Evolutionary conservation across 1,140 invertebrate genomes (phyloP), one percentile per base, ranked within the genome.

Genomic region (Pemphigus obesinymphae): DNA sequence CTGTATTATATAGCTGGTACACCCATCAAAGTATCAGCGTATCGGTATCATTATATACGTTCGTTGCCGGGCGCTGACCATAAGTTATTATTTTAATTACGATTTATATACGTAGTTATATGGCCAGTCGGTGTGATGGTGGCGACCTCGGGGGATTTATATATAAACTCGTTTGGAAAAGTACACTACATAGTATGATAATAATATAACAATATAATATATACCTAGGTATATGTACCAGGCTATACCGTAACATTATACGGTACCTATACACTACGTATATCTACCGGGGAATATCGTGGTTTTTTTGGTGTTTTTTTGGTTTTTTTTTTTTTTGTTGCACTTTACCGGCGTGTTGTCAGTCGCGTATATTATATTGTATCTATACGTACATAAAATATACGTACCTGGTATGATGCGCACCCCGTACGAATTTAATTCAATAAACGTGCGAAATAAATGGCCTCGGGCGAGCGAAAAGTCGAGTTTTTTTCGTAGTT

Each of bases 41-140:
- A 50, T 73, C 23, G 45, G 70, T 20, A 70, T 68, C 43, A 48
- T 45, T 29, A 48, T 43, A 43, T 73, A 20, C 23, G 23, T 73
- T 29, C 17, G 23, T 70, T 48, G 68, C 43, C 4, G 40, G n/a
- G 15, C 15, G 20, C 26, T 50, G 29, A 23, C 72, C 29, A 75
- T 75, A 75, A 75, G 29, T 76, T 55, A 53, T 34, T 55, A 55
- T 76, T 76, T 55, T 76, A 76, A 76, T 76, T 76, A 76, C 73
- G 45, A 76, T 53, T 76, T 55, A 76, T 76, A 20, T n/a, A n/a
- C n/a, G n/a, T n/a, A n/a, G n/a, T n/a, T n/a, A n/a, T n/a, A 17
- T n/a, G 26, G 2, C 11, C 43, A 1, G 43, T 5, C 29, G n/a
- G 26, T 40, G 34, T 8, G 61, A 68, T 40, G n/a, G 66, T 13